Evolutionary conservation across 1,140 invertebrate species (phyloP).

Genomic region (Tetragonula clypearis): DNA sequence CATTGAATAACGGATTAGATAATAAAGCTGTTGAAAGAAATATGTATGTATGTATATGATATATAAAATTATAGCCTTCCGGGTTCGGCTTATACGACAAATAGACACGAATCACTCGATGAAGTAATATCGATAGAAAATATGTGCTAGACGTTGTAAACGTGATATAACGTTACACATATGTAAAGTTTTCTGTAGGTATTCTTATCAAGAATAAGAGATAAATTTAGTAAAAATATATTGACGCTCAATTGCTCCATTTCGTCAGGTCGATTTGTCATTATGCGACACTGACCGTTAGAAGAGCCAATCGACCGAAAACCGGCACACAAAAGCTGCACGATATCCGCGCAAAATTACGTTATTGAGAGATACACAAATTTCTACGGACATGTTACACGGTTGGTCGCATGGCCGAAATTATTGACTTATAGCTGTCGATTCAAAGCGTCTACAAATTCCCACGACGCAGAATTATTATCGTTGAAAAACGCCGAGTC

Average conservation of each 20-base stretch:
- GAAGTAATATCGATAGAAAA: neutral
- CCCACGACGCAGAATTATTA: slow-evolving; percentile 1
- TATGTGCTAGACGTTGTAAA: neutral
- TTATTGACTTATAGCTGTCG: slow-evolving; percentile 50
- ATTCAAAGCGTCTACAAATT: slow-evolving; percentile 20
- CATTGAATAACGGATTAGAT: slow-evolving; percentile 12
- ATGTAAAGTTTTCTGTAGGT: neutral
- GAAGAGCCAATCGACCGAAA: neutral
- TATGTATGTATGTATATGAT: no score
- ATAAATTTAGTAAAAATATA: slow-evolving; percentile 24
- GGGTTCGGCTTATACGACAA: neutral
- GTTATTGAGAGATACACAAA: neutral
- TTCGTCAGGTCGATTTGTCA: neutral
- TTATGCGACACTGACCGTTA: neutral
- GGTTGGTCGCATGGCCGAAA: slow-evolving; percentile 28
- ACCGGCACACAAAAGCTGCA: neutral
- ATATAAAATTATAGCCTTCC: neutral
- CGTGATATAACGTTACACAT: no score
- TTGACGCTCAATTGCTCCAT: neutral
- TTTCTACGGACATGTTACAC: neutral
- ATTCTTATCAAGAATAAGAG: slow-evolving; percentile 15
- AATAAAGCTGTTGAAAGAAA: neutral
- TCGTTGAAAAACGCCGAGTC: slow-evolving; percentile 13
- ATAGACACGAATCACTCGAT: neutral
- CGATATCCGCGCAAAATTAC: neutral